phyloP scores from a whole-genome alignment of 2,113 vertebrate species.

The Limanda limanda region DNA sequence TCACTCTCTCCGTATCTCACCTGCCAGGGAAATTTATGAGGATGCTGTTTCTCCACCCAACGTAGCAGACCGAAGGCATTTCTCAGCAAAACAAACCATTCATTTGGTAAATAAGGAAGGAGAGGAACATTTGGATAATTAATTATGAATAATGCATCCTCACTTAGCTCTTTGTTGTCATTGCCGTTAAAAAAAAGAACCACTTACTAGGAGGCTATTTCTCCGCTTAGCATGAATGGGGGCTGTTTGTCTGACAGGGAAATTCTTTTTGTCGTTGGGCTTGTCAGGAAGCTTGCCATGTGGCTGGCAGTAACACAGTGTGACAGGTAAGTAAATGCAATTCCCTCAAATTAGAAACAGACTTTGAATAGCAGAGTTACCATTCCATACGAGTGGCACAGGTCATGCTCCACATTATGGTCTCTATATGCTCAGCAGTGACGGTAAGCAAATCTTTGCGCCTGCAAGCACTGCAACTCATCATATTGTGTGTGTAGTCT shows the following conservation, averaged over 20 bases:
- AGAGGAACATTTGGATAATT: slow-evolving; percentile 61
- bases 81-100: slow-evolving; percentile 73
- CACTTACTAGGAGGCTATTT: slow-evolving; percentile 38
- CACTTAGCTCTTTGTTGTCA: slow-evolving; percentile 52
- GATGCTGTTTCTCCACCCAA: slow-evolving; percentile 50
- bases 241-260: slow-evolving; percentile 36
- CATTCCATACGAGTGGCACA: slow-evolving; percentile 24
- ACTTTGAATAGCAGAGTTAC: slow-evolving; percentile 63
- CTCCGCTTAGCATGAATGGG: slow-evolving; percentile 30
- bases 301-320: slow-evolving; percentile 56
- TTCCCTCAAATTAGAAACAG: slow-evolving; percentile 58
- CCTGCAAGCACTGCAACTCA: slow-evolving; percentile 16
- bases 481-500: slow-evolving; percentile 29
- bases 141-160: slow-evolving; percentile 74
- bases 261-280: slow-evolving; percentile 39
- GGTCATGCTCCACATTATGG: slow-evolving; percentile 1
- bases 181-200: slow-evolving; percentile 40
- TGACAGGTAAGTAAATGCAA: slow-evolving; percentile 65
- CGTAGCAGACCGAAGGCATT: slow-evolving; percentile 50
- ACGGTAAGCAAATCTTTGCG: not conserved
- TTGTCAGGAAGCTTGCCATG: slow-evolving; percentile 21
- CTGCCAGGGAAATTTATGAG: slow-evolving; percentile 74
- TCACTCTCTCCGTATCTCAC: slow-evolving; percentile 65
- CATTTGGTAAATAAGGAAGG: slow-evolving; percentile 69
- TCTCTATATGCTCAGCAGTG: slow-evolving; percentile 5